A percentile compares a stretch with the other conserved stretches of the same genome.
Evolutionary conservation across 2,888 invertebrate species (phyloP).

Genomic region (Imbricaverruca yamaguchii): DNA sequence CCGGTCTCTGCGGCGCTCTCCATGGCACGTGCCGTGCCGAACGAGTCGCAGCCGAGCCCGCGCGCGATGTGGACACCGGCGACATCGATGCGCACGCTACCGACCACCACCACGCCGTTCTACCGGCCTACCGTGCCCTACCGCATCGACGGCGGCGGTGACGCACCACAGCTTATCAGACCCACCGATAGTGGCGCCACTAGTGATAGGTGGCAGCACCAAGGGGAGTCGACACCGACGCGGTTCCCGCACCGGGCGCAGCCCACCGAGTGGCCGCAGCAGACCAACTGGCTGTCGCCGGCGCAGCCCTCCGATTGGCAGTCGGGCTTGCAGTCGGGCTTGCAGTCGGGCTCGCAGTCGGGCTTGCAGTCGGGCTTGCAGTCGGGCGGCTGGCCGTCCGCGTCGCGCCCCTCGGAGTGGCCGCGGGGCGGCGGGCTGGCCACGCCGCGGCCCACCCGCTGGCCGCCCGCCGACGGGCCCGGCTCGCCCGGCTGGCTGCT

Average conservation of each 20-base stretch:
- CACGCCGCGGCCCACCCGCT: background rate
- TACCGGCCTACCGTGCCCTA: background rate
- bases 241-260: background rate
- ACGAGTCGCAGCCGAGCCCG: too few relatives aligned
- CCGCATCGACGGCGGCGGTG: background rate
- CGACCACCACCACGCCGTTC: background rate
- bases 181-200: background rate
- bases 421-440: background rate
- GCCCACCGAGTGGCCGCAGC: conserved; percentile 27
- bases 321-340: background rate
- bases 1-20: background rate
- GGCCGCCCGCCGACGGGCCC: background rate
- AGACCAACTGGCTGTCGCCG: conserved; percentile 1
- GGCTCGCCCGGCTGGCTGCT: too few relatives aligned
- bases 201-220: background rate
- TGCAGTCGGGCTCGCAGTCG: background rate
- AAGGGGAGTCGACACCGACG: background rate
- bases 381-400: background rate
- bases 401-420: background rate
- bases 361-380: background rate
- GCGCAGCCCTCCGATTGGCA: conserved; percentile 3
- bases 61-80: background rate
- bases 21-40: background rate
- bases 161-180: background rate
- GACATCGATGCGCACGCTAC: conserved; percentile 17